Percentiles rank a stretch among this genome's conserved stretches.
Evolutionary conservation across 2,113 vertebrate species (phyloP).

Genomic region (Pygoscelis adeliae): DNA sequence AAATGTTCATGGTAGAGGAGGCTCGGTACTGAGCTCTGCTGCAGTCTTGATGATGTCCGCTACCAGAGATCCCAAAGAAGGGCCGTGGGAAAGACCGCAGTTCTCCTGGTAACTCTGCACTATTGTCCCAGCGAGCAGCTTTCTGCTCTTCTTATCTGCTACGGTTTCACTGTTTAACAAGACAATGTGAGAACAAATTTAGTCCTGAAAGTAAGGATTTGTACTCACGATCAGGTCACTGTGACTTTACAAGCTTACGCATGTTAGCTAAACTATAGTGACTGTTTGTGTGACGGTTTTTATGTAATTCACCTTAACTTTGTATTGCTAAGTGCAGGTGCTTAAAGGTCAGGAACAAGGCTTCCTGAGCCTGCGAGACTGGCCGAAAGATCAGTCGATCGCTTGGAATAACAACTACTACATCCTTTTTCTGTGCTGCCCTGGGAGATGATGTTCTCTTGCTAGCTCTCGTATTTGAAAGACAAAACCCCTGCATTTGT

Average conservation of each 20-base stretch:
- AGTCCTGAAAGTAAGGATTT: slow-evolving; percentile 43
- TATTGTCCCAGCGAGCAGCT: slow-evolving; percentile 14
- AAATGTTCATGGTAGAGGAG: fast-evolving
- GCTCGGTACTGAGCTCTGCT: neutral
- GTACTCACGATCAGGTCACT: slow-evolving; percentile 33
- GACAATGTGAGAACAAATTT: slow-evolving; percentile 52
- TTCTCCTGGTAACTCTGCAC: slow-evolving; percentile 43
- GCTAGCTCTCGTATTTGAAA: neutral
- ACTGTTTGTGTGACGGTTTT: neutral
- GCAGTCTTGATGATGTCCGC: neutral
- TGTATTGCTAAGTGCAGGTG: neutral
- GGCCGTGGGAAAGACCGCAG: slow-evolving; percentile 28
- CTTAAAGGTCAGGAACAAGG: slow-evolving; percentile 24
- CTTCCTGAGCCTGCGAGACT: neutral
- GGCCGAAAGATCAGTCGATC: neutral
- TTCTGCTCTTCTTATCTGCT: slow-evolving; percentile 49
- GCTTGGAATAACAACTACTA: neutral
- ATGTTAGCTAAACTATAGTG: neutral
- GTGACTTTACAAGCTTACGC: slow-evolving; percentile 47
- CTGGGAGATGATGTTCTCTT: neutral
- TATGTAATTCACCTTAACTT: slow-evolving; percentile 10
- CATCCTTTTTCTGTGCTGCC: neutral
- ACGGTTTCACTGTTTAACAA: slow-evolving; percentile 43
- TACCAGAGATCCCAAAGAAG: neutral
- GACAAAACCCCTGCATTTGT: neutral